Percentiles rank a stretch among this genome's conserved stretches.
These are phyloP conservation scores for Leptinotarsa rubiginosa DNA, from an alignment of 2,888 invertebrate genomes.

Conservation along the genomic window DNA sequence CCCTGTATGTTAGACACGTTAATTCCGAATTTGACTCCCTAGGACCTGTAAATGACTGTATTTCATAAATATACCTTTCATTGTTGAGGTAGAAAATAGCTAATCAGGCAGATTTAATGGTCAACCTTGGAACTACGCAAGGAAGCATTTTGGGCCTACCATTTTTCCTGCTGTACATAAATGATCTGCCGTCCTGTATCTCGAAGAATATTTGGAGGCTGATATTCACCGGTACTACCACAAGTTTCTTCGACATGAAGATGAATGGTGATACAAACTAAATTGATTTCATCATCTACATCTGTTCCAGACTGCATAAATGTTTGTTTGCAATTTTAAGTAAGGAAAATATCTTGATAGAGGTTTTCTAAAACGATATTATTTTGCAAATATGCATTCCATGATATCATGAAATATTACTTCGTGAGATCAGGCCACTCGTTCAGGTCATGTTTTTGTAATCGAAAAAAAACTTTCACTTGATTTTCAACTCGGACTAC, in stretches of 20 bases:
- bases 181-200: neutral
- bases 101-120: neutral
- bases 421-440: neutral
- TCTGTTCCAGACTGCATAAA: no score
- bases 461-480: neutral
- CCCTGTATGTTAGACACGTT: no score
- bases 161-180: neutral
- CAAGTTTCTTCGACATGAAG: no score
- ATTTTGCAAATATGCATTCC: neutral
- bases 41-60: neutral
- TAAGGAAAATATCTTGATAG: no score
- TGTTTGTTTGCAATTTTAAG: no score
- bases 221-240: neutral
- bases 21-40: no score
- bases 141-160: neutral
- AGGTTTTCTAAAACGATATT: neutral
- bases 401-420: neutral
- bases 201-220: neutral
- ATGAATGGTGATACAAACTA: no score
- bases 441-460: neutral
- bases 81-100: neutral
- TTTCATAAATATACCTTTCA: neutral
- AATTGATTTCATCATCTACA: neutral
- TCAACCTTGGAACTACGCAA: neutral
- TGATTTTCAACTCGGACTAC: no score